Evolutionary conservation across 2,113 vertebrate genomes (phyloP).

Genomic region (Grammomys surdaster): DNA sequence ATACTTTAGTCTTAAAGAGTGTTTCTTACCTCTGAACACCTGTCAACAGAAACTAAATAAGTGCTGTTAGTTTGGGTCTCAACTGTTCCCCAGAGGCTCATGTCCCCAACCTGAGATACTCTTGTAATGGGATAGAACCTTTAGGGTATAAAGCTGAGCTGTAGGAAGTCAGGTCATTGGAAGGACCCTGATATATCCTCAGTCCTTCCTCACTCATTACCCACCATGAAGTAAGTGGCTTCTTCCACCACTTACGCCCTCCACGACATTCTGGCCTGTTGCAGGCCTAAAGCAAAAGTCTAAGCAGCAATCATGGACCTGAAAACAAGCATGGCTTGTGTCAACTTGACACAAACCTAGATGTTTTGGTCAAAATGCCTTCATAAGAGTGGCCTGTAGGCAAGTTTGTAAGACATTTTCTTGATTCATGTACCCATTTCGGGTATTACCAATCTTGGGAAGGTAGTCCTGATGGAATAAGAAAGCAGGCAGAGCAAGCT

Average conservation of each 20-base stretch:
- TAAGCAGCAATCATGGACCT: background rate
- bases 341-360: background rate
- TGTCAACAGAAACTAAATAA: background rate
- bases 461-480: background rate
- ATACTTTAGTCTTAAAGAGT: background rate
- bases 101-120: background rate
- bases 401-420: background rate
- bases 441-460: background rate
- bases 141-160: too few relatives aligned
- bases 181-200: too few relatives aligned
- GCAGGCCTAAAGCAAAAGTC: background rate
- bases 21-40: background rate
- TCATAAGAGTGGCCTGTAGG: background rate
- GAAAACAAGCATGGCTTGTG: background rate
- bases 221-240: background rate
- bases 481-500: background rate
- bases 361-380: background rate
- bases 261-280: background rate
- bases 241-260: background rate
- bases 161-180: background rate
- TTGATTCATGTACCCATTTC: background rate
- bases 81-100: background rate
- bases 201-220: background rate
- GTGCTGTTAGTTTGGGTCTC: background rate
- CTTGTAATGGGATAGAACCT: background rate